Conservation (phyloP, 2,888 invertebrate genomes). For the Zele albiditarsus region DNA sequence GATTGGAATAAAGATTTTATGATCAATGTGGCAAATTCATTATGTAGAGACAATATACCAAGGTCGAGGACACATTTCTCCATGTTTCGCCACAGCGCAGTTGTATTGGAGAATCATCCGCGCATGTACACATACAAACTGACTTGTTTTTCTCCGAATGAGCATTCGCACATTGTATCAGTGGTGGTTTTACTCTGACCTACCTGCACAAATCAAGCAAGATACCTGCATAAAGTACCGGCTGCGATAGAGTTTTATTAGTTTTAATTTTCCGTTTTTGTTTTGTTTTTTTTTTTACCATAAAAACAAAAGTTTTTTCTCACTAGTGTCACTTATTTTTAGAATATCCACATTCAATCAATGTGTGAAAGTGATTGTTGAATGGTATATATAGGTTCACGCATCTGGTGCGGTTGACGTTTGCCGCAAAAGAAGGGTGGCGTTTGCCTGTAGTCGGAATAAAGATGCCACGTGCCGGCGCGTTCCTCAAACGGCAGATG, state of each 20-base stretch:
- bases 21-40: neutral
- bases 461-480: slow-evolving; percentile 34
- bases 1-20: neutral
- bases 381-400: neutral
- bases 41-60: neutral
- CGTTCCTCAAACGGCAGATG: slow-evolving; percentile 32
- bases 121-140: neutral
- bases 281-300: neutral
- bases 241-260: neutral
- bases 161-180: neutral
- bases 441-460: slow-evolving; percentile 11
- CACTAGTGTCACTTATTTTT: neutral
- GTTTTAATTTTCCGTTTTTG: neutral
- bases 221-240: neutral
- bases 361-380: neutral
- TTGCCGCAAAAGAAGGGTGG: slow-evolving; percentile 23
- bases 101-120: neutral
- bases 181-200: neutral
- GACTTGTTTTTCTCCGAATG: neutral
- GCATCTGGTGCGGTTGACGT: slow-evolving; percentile 31
- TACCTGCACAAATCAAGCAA: slow-evolving; percentile 5
- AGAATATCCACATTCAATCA: neutral
- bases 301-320: neutral
- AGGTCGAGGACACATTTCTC: slow-evolving; percentile 4
- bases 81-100: neutral